Evolutionary conservation across 2,888 invertebrate genomes (phyloP).

Genomic region (Alentia gelatinosa): DNA sequence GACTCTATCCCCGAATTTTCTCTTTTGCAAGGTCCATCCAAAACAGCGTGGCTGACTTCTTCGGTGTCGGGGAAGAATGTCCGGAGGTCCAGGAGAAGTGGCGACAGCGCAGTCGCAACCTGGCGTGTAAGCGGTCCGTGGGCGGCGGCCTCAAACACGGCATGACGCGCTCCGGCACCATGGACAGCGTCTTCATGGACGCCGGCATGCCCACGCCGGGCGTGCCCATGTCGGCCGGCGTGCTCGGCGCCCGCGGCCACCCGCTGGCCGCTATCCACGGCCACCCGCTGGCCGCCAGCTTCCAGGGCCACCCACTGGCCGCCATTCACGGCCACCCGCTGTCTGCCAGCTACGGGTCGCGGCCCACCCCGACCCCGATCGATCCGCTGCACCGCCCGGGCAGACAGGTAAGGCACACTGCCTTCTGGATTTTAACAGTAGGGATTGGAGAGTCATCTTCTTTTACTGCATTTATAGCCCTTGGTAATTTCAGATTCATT

Average conservation of each 20-base stretch:
- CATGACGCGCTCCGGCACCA: conserved; percentile 18
- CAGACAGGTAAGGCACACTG: conserved; percentile 20
- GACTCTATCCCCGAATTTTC: background rate
- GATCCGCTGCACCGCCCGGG: conserved; percentile 17
- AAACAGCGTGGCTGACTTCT: conserved; percentile 90
- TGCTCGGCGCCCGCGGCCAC: background rate
- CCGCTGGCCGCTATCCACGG: conserved; percentile 28
- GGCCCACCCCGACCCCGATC: background rate
- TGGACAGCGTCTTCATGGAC: conserved; percentile 56
- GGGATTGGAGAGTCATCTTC: background rate
- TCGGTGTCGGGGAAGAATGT: conserved; percentile 91
- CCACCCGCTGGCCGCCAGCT: conserved; percentile 8
- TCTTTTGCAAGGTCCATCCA: conserved; percentile 89
- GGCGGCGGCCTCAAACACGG: conserved; percentile 41
- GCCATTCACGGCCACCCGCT: background rate
- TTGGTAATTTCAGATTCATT: too few relatives aligned
- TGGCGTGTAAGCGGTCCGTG: background rate
- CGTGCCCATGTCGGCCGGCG: background rate
- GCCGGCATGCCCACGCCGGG: background rate
- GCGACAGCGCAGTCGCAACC: conserved; percentile 86
- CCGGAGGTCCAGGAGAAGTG: conserved; percentile 84
- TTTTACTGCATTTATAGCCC: too few relatives aligned
- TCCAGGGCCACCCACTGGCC: conserved; percentile 19
- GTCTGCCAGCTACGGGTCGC: background rate
- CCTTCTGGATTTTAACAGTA: too few relatives aligned